Conservation (phyloP, 30 jellyfish, hydroid and myxozoan species). For the Mastigias papua region DNA sequence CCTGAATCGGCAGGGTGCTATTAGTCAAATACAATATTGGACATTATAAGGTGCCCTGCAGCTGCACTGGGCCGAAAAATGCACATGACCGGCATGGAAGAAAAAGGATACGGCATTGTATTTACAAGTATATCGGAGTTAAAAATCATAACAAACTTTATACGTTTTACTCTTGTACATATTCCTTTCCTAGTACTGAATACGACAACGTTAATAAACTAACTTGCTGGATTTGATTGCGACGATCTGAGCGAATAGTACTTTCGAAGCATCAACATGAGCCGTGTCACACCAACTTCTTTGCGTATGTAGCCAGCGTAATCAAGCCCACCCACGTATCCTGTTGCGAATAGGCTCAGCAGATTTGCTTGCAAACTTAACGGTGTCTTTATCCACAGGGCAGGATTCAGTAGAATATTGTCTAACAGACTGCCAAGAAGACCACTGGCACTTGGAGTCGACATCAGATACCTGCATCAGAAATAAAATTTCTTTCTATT, state of each 20-base stretch:
- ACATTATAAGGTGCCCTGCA: too few relatives aligned
- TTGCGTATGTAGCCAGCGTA: constrained; percentile 93
- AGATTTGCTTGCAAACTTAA: constrained; percentile 87
- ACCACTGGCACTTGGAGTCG: constrained; percentile 94
- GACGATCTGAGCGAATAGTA: constrained; percentile 71
- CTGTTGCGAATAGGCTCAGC: constrained; percentile 94
- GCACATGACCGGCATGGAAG: too few relatives aligned
- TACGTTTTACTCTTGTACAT: too few relatives aligned
- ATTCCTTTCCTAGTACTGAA: too few relatives aligned
- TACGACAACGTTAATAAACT: too few relatives aligned
- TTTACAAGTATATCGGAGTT: too few relatives aligned
- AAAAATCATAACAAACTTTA: too few relatives aligned
- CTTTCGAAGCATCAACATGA: constrained; percentile 84
- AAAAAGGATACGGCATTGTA: too few relatives aligned
- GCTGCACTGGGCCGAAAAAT: too few relatives aligned
- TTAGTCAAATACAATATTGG: too few relatives aligned
- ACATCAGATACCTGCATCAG: constrained; percentile 80
- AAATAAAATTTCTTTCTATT: not conserved
- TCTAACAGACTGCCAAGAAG: constrained; percentile 95
- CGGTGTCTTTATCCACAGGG: constrained; percentile 95
- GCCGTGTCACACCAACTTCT: constrained; percentile 96
- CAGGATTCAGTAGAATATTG: constrained; percentile 85
- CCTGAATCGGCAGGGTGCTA: too few relatives aligned
- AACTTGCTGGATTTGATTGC: constrained; percentile 72
- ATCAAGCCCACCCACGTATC: constrained; percentile 96